Evolutionary conservation across 1,140 invertebrate species (phyloP).

Genomic region (Listronotus bonariensis): DNA sequence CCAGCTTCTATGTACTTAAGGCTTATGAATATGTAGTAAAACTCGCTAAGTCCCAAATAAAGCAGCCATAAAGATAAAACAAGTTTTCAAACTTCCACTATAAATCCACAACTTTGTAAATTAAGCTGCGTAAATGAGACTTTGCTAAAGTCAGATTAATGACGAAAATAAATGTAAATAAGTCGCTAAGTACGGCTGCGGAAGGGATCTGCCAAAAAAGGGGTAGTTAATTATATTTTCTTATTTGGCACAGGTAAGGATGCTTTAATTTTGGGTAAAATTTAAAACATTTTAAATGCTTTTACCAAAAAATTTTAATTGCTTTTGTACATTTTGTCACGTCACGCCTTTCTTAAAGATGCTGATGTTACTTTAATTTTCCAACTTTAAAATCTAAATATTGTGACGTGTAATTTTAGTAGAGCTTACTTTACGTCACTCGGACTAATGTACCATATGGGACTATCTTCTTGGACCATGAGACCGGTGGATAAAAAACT

Average conservation of each 20-base stretch:
- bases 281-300: slow-evolving; percentile 5
- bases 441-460: too few relatives aligned
- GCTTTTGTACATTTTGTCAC: too few relatives aligned
- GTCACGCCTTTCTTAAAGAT: too few relatives aligned
- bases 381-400: too few relatives aligned
- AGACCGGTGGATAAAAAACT: too few relatives aligned
- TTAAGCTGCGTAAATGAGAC: slow-evolving; percentile 55
- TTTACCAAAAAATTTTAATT: not conserved
- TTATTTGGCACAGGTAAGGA: slow-evolving; percentile 13
- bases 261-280: not conserved
- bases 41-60: slow-evolving; percentile 52
- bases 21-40: slow-evolving; percentile 52
- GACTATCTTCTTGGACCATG: too few relatives aligned
- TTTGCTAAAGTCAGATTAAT: slow-evolving; percentile 55
- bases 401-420: too few relatives aligned
- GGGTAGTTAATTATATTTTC: slow-evolving; percentile 34
- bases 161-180: slow-evolving; percentile 54
- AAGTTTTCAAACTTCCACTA: slow-evolving; percentile 53
- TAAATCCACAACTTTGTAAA: slow-evolving; percentile 56
- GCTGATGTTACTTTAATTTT: too few relatives aligned
- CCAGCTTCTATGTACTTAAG: slow-evolving; percentile 25
- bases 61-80: slow-evolving; percentile 54
- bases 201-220: slow-evolving; percentile 20
- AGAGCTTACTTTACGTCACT: too few relatives aligned
- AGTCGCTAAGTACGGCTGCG: slow-evolving; percentile 44